These are phyloP conservation scores for Emmelina monodactyla DNA, from an alignment of 2,888 invertebrate genomes.

Conservation along the genomic window DNA sequence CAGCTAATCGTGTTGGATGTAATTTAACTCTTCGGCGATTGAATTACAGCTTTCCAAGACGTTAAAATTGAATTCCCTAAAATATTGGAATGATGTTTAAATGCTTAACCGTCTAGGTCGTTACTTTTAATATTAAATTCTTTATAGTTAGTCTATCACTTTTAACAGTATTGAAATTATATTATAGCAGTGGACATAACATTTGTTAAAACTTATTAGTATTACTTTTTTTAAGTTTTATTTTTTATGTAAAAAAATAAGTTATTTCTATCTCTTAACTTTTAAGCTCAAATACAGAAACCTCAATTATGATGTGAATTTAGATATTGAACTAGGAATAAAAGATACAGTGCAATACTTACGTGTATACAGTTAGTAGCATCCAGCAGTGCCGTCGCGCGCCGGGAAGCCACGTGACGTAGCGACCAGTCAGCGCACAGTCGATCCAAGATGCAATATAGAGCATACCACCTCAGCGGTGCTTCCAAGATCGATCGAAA, in stretches of 20 bases:
- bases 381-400: slow-evolving; percentile 70
- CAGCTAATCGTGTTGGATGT: not conserved
- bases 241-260: too few species aligned
- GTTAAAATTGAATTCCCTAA: not conserved
- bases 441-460: slow-evolving; percentile 64
- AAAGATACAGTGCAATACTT: slow-evolving; percentile 33
- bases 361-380: slow-evolving; percentile 76
- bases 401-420: slow-evolving; percentile 68
- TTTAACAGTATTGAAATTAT: too few species aligned
- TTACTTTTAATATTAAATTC: too few species aligned
- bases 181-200: too few species aligned
- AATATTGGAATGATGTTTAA: too few species aligned
- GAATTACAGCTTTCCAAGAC: not conserved
- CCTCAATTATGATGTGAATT: too few species aligned
- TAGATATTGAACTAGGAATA: not conserved
- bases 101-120: too few species aligned
- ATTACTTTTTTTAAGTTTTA: too few species aligned
- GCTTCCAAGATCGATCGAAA: slow-evolving; percentile 29
- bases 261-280: too few species aligned
- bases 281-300: too few species aligned
- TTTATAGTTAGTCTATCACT: too few species aligned
- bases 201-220: too few species aligned
- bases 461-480: slow-evolving; percentile 64
- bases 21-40: not conserved
- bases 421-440: slow-evolving; percentile 68